Percentiles rank a stretch among this genome's conserved stretches.
Evolutionary conservation across 2,797 vertebrate species (phyloP).

Genomic region (Falco concolor): DNA sequence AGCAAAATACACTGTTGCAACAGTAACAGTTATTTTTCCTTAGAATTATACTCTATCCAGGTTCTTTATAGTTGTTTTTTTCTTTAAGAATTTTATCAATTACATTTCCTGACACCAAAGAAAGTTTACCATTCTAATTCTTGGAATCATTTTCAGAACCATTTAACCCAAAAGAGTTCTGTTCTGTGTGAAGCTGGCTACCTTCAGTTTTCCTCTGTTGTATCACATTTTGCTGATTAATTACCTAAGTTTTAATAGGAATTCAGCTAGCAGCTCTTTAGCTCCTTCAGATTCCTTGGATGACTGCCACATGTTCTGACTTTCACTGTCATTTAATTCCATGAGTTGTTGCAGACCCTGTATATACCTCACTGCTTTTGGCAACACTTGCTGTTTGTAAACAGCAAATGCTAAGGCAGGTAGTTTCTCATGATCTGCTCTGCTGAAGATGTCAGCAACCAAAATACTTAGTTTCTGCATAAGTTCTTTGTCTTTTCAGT

Average conservation of each 20-base stretch:
- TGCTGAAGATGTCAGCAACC: not conserved
- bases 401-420: not conserved
- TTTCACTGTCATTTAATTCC: slow-evolving; percentile 10
- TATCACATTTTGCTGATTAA: slow-evolving; percentile 40
- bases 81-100: not conserved
- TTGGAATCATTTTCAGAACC: not conserved
- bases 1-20: not conserved
- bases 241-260: slow-evolving; percentile 11
- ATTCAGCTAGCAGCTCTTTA: not conserved
- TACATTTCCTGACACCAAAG: not conserved
- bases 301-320: not conserved
- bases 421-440: not conserved
- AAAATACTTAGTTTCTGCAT: not conserved
- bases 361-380: not conserved
- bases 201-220: not conserved
- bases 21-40: not conserved
- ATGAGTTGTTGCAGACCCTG: not conserved
- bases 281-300: slow-evolving; percentile 34
- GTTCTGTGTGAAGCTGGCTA: not conserved
- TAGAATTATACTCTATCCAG: not conserved
- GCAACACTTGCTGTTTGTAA: not conserved
- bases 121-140: not conserved
- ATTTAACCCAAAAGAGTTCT: not conserved
- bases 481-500: not conserved
- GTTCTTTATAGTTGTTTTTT: not conserved